Evolutionary conservation across 1,140 invertebrate species (phyloP).

Genomic region (Thaumetopoea pityocampa): DNA sequence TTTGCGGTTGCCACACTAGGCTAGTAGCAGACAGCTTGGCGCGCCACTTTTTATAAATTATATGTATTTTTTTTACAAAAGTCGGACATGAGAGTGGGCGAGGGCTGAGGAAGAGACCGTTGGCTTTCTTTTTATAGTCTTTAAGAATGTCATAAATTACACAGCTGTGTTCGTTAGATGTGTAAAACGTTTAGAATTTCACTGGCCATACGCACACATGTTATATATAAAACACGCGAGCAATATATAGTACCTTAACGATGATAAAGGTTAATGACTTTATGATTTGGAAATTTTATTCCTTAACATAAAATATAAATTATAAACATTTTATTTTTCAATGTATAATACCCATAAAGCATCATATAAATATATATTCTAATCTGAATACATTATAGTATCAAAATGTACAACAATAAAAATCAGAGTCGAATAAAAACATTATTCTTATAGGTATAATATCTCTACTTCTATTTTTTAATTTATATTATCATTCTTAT

Average conservation of each 20-base stretch:
- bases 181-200: constrained; percentile 18
- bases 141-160: constrained; percentile 51
- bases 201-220: background rate
- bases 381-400: too few relatives aligned
- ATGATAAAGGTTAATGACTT: background rate
- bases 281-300: too few relatives aligned
- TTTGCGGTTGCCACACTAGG: constrained; percentile 28
- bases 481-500: too few relatives aligned
- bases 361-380: too few relatives aligned
- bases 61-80: constrained; percentile 50
- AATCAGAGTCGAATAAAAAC: too few relatives aligned
- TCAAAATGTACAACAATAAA: too few relatives aligned
- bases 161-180: constrained; percentile 28
- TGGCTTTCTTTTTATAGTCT: constrained; percentile 67
- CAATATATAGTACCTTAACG: too few relatives aligned
- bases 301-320: too few relatives aligned
- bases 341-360: too few relatives aligned
- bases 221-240: background rate
- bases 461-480: too few relatives aligned
- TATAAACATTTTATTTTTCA: too few relatives aligned
- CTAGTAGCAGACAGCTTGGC: constrained; percentile 63
- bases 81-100: constrained; percentile 46
- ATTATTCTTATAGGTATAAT: too few relatives aligned
- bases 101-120: constrained; percentile 42
- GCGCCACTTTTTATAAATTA: constrained; percentile 64